Percentiles rank a stretch among this genome's conserved stretches.
Conservation (phyloP, 2,888 invertebrate genomes). For the Tachina grossa region DNA sequence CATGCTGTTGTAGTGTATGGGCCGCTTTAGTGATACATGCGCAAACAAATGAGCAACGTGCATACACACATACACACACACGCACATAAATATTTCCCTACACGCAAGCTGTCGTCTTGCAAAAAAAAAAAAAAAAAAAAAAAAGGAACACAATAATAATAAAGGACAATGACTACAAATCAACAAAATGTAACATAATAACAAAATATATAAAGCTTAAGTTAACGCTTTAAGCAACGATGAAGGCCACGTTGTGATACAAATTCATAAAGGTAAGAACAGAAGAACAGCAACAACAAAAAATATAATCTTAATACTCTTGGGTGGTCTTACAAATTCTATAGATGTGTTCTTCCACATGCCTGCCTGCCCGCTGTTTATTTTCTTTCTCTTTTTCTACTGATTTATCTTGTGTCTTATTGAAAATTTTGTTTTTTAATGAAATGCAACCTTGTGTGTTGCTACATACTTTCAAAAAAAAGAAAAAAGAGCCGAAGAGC, state of each 20-base stretch:
- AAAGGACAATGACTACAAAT: conserved; percentile 53
- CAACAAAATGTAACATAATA: conserved; percentile 20
- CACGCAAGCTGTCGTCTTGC: background rate
- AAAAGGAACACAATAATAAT: conserved; percentile 34
- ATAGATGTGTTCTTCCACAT: conserved; percentile 1
- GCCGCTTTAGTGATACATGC: background rate
- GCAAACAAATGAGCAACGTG: conserved; percentile 18
- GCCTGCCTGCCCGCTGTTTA: conserved; percentile 23
- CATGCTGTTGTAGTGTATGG: too few species aligned
- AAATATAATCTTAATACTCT: conserved; percentile 27
- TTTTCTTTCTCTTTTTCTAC: background rate
- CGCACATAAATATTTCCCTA: conserved; percentile 6
- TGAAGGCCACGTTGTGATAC: conserved; percentile 56
- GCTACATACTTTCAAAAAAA: background rate
- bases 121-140: background rate
- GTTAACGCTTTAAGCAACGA: conserved; percentile 29
- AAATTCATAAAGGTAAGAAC: conserved; percentile 66
- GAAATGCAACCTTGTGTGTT: conserved; percentile 2
- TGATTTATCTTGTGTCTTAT: conserved; percentile 7
- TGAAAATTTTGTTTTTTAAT: conserved; percentile 7
- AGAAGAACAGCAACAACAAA: conserved; percentile 17
- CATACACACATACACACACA: conserved; percentile 16
- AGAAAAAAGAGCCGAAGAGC: background rate
- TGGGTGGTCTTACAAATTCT: conserved; percentile 60
- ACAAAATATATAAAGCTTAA: conserved; percentile 31